A percentile compares a stretch with the other conserved stretches of the same genome.
Evolutionary conservation across 2,797 vertebrate genomes (phyloP).

Genomic region (Tarsius wallacei): DNA sequence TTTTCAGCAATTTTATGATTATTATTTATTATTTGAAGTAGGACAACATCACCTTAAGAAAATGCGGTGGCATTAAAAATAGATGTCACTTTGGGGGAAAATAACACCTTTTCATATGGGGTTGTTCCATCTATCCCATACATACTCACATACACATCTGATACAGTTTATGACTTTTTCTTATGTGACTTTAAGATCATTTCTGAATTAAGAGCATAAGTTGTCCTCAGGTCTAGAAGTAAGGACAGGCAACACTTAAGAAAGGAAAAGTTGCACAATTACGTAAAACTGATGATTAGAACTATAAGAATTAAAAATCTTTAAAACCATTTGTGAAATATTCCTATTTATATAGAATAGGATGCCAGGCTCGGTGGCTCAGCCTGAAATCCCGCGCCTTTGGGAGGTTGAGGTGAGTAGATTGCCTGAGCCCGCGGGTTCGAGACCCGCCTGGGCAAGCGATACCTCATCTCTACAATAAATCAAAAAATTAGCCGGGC

Average conservation of each 20-base stretch:
- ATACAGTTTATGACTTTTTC: background rate
- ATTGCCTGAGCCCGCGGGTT: too few species aligned
- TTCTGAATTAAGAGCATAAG: background rate
- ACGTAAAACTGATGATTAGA: background rate
- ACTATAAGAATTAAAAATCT: background rate
- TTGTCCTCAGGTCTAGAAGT: background rate
- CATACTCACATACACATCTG: fast-evolving
- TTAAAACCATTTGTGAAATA: background rate
- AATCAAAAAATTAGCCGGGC: too few species aligned
- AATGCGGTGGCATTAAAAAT: background rate
- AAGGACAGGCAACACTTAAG: background rate
- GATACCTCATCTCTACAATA: too few species aligned
- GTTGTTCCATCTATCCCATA: background rate
- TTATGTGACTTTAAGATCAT: background rate
- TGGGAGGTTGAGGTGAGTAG: too few species aligned
- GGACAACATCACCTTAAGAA: background rate
- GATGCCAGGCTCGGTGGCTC: too few species aligned
- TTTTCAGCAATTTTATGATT: slow-evolving; percentile 8
- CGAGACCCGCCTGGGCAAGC: too few species aligned
- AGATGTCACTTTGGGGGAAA: background rate
- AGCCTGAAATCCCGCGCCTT: too few species aligned
- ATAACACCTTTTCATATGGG: background rate
- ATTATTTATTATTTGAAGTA: background rate
- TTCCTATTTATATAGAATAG: background rate
- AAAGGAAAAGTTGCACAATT: background rate